Base-by-base conservation (phyloP, 2,888 invertebrate genomes). In the Colletes collaris region DNA sequence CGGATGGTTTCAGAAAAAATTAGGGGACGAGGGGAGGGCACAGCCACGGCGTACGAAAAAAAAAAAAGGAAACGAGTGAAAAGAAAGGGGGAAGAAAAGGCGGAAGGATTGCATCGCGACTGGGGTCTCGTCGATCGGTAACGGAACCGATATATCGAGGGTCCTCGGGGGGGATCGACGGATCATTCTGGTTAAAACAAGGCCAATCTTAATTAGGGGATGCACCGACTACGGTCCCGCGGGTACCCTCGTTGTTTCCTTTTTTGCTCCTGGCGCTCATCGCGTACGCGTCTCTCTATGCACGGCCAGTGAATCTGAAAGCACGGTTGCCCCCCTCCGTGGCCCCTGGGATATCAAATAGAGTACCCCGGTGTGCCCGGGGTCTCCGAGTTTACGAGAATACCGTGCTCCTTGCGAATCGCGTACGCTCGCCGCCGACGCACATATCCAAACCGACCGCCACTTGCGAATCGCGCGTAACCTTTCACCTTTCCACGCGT, bases 341-440 rank as follows among this genome's bases (percentile, higher is more conserved):
- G 83, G 81, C 92, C 89, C 91, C 64, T 75, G 91, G 91, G 91
- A 91, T 92, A 92, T 92, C 90, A 91, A 92, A 85, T 90, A 90
- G 91, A 92, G 91, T 91, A 90, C 89, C 89, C 82, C 40, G 2
- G 7, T 7, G 6, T 40, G 70, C 60, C 58, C 44, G 8, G 10
- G 68, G 63, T 79, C 78, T 69, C 70, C 72, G 56, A 35, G 66
- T 75, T 63, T 40, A 58, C 52, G 53, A 44, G 52, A 76, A 73
- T 55, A 67, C n/a, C 72, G 49, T 27, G 27, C 69, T 13, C 35
- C 46, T 60, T n/a, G 60, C 40, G 16, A 27, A 44, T 60, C 60
- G 44, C 11, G 74, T 46, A 3, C 40, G 4, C 40, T 8, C 44
- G 40, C 40, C 40, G 40, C 60, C 46, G 16, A 60, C 60, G 60